Evolutionary conservation across 2,888 invertebrate genomes (phyloP), one percentile per base, ranked within the genome.

Genomic region (Drosophila meridionalis): DNA sequence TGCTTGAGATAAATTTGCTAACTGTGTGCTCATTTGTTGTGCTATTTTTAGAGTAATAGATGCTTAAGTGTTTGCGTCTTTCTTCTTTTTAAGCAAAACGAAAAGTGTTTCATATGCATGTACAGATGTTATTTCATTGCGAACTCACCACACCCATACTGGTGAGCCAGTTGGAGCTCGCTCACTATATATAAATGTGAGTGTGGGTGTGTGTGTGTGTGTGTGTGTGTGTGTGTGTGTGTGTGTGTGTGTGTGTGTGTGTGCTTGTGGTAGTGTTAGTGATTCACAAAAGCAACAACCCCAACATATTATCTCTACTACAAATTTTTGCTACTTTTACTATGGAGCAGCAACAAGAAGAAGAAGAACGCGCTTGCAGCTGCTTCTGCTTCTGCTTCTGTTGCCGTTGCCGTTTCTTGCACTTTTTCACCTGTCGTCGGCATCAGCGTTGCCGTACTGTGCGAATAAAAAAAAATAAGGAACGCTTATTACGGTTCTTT

Each of bases 251-350:
- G 14, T 65, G 28, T n/a, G 14, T 64, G 50, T 69, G 30, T 47
- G 38, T 59, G 42, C 45, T 20, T 53, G 62, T 69, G 36, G 57
- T 26, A 36, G 74, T 79, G 78, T 71, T 78, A 78, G 83, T 80
- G 83, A 83, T 83, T 83, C 83, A 82, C 83, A 82, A 82, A 82
- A 82, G 82, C 85, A 81, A 83, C 83, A 83, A 83, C 83, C 83
- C 83, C 80, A 83, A 83, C 82, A 82, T 74, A 82, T 76, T 82
- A 79, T 83, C 77, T 83, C 83, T 83, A 83, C 83, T 83, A 83
- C 79, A 83, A 64, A 82, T 78, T 82, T 81, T 78, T 67, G 80
- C 82, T 76, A 82, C 81, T 78, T 75, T 80, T 80, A 80, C 80
- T 80, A 80, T 71, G 68, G 52, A 64, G 42, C 66, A 58, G 47